Base-by-base conservation (phyloP, 2,888 invertebrate species). In the Hypercompe scribonia region DNA sequence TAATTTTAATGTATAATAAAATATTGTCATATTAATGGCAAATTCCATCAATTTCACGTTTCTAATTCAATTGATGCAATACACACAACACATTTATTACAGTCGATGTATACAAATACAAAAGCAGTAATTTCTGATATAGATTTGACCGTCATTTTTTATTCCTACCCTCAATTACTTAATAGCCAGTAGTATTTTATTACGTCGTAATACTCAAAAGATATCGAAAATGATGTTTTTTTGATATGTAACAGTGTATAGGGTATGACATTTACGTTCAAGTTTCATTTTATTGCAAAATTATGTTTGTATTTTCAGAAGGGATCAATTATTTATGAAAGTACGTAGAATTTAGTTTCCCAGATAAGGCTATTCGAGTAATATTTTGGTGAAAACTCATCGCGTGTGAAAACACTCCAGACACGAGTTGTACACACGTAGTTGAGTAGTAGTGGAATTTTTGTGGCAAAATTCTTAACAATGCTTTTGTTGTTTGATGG, bases 81-180 rank as follows among this genome's bases (percentile, higher is more conserved):
- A 58, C 54, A n/a, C 54, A 58, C 28, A 58, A 28, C 13, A 58
- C 54, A 58, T 58, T 28, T 58, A 54, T 50, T 13, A 33, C 15
- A n/a, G 24, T 67, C 24, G 33, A 50, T 33, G 13, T 50, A 46
- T 34, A 50, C n/a, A 68, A 67, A 33, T 67, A 33, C 67, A 46
- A 13, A 34, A 28, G 34, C 46, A 15, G 24, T 71, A 65, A 50
- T 28, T 70, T 65, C 42, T 68, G 18, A 13, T 54, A 63, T 76
- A 76, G 73, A 75, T n/a, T 67, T 80, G 81, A 78, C 78, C 81
- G 75, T 77, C 46, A 76, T 78, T 70, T 83, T 82, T 84, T 84
- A 79, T 74, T 70, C 74, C 67, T 33, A 65, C 76, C 68, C 76
- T 76, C 77, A 84, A 83, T 84, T 76, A 82, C 36, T 84, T 83